A percentile compares a stretch with the other conserved stretches of the same genome.
Evolutionary conservation across 1,140 invertebrate genomes (phyloP).

Genomic region (Leguminivora glycinivorella): DNA sequence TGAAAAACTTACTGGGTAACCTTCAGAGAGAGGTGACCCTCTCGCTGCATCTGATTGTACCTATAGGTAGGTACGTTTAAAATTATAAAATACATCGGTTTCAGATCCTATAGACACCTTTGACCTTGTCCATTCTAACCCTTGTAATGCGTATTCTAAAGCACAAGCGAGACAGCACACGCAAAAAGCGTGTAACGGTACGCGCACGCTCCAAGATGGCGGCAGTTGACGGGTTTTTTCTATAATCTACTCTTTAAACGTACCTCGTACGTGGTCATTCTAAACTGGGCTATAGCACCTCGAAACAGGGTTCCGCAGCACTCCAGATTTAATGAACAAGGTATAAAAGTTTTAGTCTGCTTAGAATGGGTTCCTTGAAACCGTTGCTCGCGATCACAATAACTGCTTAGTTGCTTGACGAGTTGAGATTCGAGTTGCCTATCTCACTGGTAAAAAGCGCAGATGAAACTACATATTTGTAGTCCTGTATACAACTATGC

Average conservation of each 20-base stretch:
- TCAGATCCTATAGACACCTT: not conserved
- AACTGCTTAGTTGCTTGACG: conserved; percentile 11
- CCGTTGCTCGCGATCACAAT: conserved; percentile 20
- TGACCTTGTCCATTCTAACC: conserved; percentile 1
- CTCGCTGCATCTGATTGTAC: no score
- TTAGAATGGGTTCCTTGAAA: conserved; percentile 24
- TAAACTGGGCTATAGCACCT: not conserved
- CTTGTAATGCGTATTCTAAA: not conserved
- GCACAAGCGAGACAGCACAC: conserved; percentile 6
- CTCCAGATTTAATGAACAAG: conserved; percentile 1
- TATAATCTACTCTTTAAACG: conserved; percentile 25
- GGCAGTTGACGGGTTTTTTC: conserved; percentile 5
- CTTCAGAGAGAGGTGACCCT: no score
- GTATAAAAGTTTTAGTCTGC: conserved; percentile 6
- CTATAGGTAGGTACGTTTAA: no score
- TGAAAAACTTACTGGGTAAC: no score
- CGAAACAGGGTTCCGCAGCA: not conserved
- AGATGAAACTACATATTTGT: not conserved
- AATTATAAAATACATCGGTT: no score
- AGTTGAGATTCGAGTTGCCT: not conserved
- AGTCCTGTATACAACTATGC: no score
- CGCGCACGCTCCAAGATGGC: conserved; percentile 9
- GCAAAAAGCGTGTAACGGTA: conserved; percentile 22
- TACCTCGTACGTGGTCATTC: not conserved
- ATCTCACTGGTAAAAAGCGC: not conserved